Conservation (phyloP, 2,888 invertebrate genomes). For the Prosopocoilus inquinatus region DNA sequence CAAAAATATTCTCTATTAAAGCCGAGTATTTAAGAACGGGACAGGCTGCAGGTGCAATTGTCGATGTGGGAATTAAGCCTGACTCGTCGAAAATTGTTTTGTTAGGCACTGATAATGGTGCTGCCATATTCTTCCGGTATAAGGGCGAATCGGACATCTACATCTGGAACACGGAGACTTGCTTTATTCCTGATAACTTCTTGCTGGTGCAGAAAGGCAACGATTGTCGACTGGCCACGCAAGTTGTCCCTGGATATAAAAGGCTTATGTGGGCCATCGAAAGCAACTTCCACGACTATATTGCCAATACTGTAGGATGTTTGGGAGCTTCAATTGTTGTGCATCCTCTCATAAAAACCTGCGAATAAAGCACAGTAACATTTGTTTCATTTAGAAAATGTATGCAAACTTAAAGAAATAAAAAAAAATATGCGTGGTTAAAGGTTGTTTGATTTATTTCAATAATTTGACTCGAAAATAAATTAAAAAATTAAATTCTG, state of each 20-base stretch:
- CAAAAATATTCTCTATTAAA: slow-evolving; percentile 58
- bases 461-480: not conserved
- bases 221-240: slow-evolving; percentile 60
- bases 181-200: slow-evolving; percentile 57
- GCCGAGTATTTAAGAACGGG: slow-evolving; percentile 56
- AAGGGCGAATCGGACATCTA: slow-evolving; percentile 62
- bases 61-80: slow-evolving; percentile 59
- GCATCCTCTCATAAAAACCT: slow-evolving; percentile 59
- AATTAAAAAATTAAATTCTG: not conserved
- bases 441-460: not conserved
- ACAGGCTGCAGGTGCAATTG: slow-evolving; percentile 55
- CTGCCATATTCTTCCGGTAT: slow-evolving; percentile 61
- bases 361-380: slow-evolving; percentile 35
- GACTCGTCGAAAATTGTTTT: slow-evolving; percentile 54
- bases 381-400: slow-evolving; percentile 1
- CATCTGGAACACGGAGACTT: slow-evolving; percentile 62
- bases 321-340: slow-evolving; percentile 61
- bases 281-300: slow-evolving; percentile 66
- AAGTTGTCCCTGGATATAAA: slow-evolving; percentile 60
- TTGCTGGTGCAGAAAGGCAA: slow-evolving; percentile 59
- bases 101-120: slow-evolving; percentile 61
- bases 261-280: slow-evolving; percentile 64
- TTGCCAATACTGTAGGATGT: slow-evolving; percentile 59
- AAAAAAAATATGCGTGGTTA: not conserved
- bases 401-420: not conserved